phyloP scores from a whole-genome alignment of 2,888 invertebrate species.

The Seladonia tumulorum region DNA sequence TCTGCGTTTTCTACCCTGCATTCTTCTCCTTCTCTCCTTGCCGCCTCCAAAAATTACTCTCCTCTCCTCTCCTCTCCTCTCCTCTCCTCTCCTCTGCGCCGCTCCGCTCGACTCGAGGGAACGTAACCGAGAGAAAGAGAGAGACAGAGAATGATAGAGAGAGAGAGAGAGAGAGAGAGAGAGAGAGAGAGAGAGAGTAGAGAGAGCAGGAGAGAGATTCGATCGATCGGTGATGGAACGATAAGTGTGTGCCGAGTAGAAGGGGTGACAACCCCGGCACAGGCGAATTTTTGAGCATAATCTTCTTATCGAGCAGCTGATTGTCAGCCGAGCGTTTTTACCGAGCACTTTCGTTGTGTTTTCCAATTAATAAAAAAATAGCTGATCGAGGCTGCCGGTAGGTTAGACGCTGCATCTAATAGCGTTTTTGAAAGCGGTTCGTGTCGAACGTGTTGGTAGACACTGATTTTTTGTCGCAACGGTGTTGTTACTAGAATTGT shows the following conservation, averaged over 20 bases:
- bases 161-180: not conserved
- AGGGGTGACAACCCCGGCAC: not conserved
- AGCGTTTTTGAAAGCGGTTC: not conserved
- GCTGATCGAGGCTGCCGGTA: not conserved
- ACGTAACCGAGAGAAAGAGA: not conserved
- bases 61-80: too few relatives aligned
- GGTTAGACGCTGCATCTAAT: not conserved
- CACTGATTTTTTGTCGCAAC: not conserved
- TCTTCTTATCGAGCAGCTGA: constrained; percentile 2
- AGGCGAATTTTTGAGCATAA: not conserved
- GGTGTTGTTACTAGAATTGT: not conserved
- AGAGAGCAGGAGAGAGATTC: not conserved
- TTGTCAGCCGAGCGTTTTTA: not conserved
- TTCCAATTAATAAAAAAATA: not conserved
- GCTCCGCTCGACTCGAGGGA: constrained; percentile 2
- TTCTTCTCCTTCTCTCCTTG: constrained; percentile 20
- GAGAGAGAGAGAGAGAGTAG: not conserved
- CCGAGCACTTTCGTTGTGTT: not conserved
- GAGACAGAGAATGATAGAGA: not conserved
- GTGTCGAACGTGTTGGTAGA: not conserved
- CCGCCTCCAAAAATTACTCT: constrained; percentile 18
- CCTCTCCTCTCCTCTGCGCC: not conserved
- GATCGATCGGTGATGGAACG: constrained; percentile 14
- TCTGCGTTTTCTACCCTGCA: constrained; percentile 56
- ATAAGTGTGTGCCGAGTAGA: constrained; percentile 3